Base-by-base conservation (phyloP, 1,140 invertebrate species). In the Tetramorium parvispinum region DNA sequence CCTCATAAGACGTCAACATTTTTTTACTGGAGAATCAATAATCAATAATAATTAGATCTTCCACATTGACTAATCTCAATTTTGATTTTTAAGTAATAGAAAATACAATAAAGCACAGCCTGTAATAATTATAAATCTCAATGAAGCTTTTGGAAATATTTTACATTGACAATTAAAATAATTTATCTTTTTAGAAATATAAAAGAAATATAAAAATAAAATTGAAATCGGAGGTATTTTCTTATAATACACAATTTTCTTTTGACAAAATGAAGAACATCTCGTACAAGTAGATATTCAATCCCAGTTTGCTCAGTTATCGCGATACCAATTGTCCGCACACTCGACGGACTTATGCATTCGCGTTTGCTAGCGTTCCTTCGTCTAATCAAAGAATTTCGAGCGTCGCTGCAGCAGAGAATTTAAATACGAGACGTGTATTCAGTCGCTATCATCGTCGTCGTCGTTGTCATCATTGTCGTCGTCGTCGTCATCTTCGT, bases 311-410 rank as follows among this genome's bases (percentile, higher is more conserved):
- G 16, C 5, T 61, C 11, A 71, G 57, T 57, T 46, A 75, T 83
- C 18, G 3, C n/a, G 24, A 49, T 5, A 43, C 16, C 24, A 73
- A 73, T 46, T 13, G 55, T 32, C 21, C 24, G 21, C 37, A 68
- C 6, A 76, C 27, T 61, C 66, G 21, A 24, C 40, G 24, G 10
- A 68, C n/a, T 27, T 32, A 4, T 32, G 11, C 32, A 51, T 68
- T 75, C 40, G 57, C 40, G 57, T 61, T 18, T 70, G 57, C 49
- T 57, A 46, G 21, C 21, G n/a, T 73, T 43, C n/a, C 51, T 59
- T 75, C 91, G 93, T 94, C 93, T 95, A 94, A 94, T 94, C 94
- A 95, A 95, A 94, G 94, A 94, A 95, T 94, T 93, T 92, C 90
- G 75, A 87, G 91, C 81, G 88, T 88, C 87, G 91, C 89, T 87